phyloP scores from a whole-genome alignment of 2,113 vertebrate genomes.

The Alethe diademata region DNA sequence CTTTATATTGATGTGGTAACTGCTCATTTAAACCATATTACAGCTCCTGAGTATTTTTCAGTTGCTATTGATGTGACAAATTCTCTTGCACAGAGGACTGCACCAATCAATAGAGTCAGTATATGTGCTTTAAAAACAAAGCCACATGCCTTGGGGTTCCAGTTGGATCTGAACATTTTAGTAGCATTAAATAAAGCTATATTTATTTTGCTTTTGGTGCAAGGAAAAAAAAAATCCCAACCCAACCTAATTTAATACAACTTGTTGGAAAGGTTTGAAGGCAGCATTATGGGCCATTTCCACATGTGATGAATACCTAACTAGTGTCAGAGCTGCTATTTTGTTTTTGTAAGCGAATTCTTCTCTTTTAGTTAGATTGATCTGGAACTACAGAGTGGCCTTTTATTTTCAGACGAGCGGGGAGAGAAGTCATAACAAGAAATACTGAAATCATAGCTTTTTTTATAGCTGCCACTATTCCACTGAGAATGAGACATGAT shows the following conservation, averaged over 20 bases:
- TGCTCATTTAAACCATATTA: slow-evolving; percentile 65
- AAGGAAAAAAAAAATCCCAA: slow-evolving; percentile 7
- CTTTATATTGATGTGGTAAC: slow-evolving; percentile 65
- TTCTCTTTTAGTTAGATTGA: slow-evolving; percentile 65
- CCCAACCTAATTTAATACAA: slow-evolving; percentile 68
- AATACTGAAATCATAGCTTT: slow-evolving; percentile 61
- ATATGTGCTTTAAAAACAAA: slow-evolving; percentile 65
- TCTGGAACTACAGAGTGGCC: slow-evolving; percentile 47
- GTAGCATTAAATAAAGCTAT: slow-evolving; percentile 73
- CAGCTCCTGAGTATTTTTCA: slow-evolving; percentile 71
- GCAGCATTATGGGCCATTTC: slow-evolving; percentile 53
- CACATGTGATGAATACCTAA: slow-evolving; percentile 51
- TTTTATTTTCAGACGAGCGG: slow-evolving; percentile 45
- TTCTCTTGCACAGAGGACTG: slow-evolving; percentile 67
- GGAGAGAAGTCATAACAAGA: slow-evolving; percentile 58
- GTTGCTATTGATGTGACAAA: slow-evolving; percentile 73
- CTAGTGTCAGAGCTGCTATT: slow-evolving; percentile 57
- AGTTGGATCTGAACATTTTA: slow-evolving; percentile 72
- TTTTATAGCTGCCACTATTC: slow-evolving; percentile 59
- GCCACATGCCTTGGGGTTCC: slow-evolving; percentile 65
- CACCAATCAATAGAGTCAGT: slow-evolving; percentile 72
- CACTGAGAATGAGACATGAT: slow-evolving; percentile 20
- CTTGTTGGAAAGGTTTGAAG: slow-evolving; percentile 67
- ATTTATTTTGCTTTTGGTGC: slow-evolving; percentile 77
- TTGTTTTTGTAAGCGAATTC: slow-evolving; percentile 36